Evolutionary conservation across 2,888 invertebrate genomes (phyloP).

Genomic region (Stramonita haemastoma): DNA sequence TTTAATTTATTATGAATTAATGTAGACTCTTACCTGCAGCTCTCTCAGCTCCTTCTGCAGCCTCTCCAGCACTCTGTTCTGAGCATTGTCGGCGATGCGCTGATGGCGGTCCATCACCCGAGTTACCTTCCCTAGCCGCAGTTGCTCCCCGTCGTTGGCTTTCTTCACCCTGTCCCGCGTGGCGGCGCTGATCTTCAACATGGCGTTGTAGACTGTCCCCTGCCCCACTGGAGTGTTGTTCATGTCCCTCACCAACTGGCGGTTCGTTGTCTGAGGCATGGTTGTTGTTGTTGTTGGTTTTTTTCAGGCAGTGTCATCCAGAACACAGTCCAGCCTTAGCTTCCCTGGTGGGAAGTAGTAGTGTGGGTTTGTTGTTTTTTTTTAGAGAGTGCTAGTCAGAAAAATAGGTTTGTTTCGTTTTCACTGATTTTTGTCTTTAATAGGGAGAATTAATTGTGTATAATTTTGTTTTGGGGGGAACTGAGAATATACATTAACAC

Average conservation of each 20-base stretch:
- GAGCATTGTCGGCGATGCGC: slow-evolving; percentile 3
- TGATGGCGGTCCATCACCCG: slow-evolving; percentile 33
- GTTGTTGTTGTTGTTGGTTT: not conserved
- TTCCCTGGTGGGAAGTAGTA: not conserved
- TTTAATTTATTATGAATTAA: no score
- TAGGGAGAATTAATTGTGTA: no score
- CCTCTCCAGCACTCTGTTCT: slow-evolving; percentile 29
- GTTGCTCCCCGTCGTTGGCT: slow-evolving; percentile 46
- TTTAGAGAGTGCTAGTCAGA: not conserved
- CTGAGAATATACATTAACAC: no score
- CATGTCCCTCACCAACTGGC: slow-evolving; percentile 42
- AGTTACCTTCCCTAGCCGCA: slow-evolving; percentile 42
- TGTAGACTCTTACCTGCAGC: slow-evolving; percentile 14
- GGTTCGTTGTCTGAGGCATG: slow-evolving; percentile 46
- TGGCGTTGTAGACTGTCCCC: slow-evolving; percentile 44
- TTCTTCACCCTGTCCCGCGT: slow-evolving; percentile 40
- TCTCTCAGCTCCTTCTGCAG: slow-evolving; percentile 32
- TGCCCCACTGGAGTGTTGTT: slow-evolving; percentile 40
- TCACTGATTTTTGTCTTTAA: no score
- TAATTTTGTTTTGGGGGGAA: no score
- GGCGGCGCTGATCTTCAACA: slow-evolving; percentile 44
- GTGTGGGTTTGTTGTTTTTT: no score
- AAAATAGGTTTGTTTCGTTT: no score
- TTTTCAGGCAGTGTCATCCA: not conserved
- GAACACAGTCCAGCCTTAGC: no score